Evolutionary conservation across 2,113 vertebrate genomes (phyloP).

Genomic region (Apus apus): DNA sequence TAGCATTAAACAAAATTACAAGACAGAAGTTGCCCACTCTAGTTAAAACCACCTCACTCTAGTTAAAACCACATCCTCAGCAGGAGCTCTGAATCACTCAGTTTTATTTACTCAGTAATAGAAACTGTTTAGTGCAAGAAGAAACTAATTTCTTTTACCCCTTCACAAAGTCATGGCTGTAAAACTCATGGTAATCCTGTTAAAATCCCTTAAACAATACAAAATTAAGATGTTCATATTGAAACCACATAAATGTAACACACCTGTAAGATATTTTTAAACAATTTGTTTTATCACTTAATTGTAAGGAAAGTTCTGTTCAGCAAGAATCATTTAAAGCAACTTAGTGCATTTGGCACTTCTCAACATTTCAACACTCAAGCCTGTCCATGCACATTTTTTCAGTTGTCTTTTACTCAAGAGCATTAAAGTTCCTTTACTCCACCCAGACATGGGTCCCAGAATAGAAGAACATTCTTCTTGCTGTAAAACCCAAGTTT

Average conservation of each 20-base stretch:
- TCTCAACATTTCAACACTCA: background rate
- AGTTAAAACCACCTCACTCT: background rate
- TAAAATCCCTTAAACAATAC: background rate
- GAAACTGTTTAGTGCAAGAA: background rate
- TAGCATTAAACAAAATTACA: background rate
- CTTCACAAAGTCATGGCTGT: background rate
- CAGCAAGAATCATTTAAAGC: background rate
- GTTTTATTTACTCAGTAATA: background rate
- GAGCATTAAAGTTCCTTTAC: background rate
- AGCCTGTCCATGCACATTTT: background rate
- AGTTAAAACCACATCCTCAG: background rate
- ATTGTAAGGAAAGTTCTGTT: background rate
- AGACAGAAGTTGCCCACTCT: background rate
- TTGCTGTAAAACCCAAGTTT: background rate
- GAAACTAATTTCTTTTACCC: background rate
- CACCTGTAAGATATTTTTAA: background rate
- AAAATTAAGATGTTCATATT: background rate
- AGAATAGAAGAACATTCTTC: background rate
- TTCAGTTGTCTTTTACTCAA: background rate
- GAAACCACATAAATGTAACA: rapidly evolving
- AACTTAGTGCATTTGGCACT: background rate
- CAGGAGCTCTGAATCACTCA: background rate
- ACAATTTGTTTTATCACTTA: background rate
- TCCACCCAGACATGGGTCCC: background rate
- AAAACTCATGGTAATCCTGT: background rate